Base-by-base conservation (phyloP, 1,140 invertebrate genomes). In the Drosophila paulistorum region DNA sequence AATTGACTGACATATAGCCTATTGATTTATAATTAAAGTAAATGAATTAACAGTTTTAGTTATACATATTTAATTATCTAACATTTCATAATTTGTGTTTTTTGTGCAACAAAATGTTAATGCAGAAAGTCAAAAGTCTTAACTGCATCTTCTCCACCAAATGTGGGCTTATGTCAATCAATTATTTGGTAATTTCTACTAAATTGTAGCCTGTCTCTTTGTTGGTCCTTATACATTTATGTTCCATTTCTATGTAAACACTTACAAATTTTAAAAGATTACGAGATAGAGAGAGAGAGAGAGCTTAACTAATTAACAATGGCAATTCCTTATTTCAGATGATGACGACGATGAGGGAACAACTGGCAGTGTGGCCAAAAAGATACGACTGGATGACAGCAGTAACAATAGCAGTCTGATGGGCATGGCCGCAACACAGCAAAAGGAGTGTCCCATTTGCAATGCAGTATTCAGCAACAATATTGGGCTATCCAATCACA, bases 401-500 rank as follows among this genome's bases (percentile, higher is more conserved):
- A 81, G 78, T 74, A 87, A 78, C 54, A 79, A 78, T 45, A 83
- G 86, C 73, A 77, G 75, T 71, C 57, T 85, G 57, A 73, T 74
- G 51, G 68, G 64, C 55, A 65, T 71, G 7, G 74, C 74, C 71
- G 78, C 45, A 1, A 51, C 73, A 55, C 74, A 91, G 65, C 77
- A 89, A n/a, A 90, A 90, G 48, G 90, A 92, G 68, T 92, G 91
- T 14, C 80, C 82, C 58, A 87, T 92, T 42, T 92, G 91, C 63
- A 91, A 87, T 83, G 87, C 90, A 0, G 82, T 91, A 17, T 92
- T 92, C 33, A 90, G 74, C 67, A 91, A 91, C 64, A 92, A 91
- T 41, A 90, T 92, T 60, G 91, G 87, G 0, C 68, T 92, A 2
- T 92, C 91, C n/a, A 92, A 92, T 79, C 91, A 92, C 26, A 92